Base-by-base conservation (phyloP, 2,888 invertebrate species). In the Temnothorax ravouxi region DNA sequence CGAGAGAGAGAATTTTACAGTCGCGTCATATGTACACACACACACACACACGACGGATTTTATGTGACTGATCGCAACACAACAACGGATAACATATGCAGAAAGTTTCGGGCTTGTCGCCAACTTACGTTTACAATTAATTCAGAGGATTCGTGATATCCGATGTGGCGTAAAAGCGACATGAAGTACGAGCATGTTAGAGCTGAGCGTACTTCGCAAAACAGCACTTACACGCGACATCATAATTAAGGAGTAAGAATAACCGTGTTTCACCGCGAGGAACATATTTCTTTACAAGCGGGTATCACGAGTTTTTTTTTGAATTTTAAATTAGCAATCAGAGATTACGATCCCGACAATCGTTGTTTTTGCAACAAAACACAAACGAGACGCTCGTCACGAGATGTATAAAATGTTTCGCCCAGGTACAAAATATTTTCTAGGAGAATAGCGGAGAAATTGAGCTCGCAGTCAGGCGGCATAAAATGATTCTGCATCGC, bases 191-290 rank as follows among this genome's bases (percentile, higher is more conserved):
- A 34, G 56, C 67, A 44, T 62, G 44, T 44, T 62, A 54, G 52
- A 56, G 47, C 59, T 21, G 47, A 47, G 44, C 13, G 38, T 47
- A 80, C 59, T 80, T 71, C 56, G 81, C 84, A 69, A 82, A 83
- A 86, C 79, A 80, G 21, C 79, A 74, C 62, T 47, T 77, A 80
- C 86, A 87, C 84, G 87, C 84, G 72, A 85, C 66, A 66, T 69
- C 83, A 66, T 84, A 85, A 87, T 87, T 89, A 89, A 89, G 87
- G 72, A 61, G 21, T 79, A 80, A 80, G 59, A 80, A 71, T 80
- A 21, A 21, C 72, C 72, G 59, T 38, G 72, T 47, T 61, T 38
- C 79, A 21, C 25, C 67, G 44, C 25, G 25, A 4, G 13, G 18
- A 61, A 47, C 79, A 59, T 34, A 47, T 34, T 47, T 72, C 38